These are phyloP conservation scores for Macrotis lagotis DNA, from an alignment of 2,113 vertebrate genomes.

Conservation along the genomic window DNA sequence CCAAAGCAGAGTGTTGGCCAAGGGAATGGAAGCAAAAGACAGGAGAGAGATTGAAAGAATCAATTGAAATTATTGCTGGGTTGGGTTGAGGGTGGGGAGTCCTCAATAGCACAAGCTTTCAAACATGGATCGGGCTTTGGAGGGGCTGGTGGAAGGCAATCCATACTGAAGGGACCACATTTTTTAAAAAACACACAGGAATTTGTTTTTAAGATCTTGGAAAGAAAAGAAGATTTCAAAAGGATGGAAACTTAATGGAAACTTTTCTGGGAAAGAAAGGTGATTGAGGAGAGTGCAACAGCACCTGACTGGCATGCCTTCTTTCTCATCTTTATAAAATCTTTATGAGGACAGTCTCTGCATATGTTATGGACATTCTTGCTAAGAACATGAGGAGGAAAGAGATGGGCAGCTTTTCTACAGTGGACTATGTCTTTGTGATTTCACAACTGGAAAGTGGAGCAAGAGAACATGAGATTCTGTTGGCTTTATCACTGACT, in stretches of 20 bases:
- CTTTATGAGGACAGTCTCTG: not conserved
- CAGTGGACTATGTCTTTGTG: not conserved
- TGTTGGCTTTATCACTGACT: not conserved
- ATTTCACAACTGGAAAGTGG: not conserved
- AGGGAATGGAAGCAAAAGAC: not conserved
- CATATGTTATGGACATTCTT: not conserved
- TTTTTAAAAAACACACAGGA: not conserved
- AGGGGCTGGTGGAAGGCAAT: not conserved
- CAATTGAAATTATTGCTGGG: not conserved
- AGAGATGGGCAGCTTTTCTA: not conserved
- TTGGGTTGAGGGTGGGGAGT: not conserved
- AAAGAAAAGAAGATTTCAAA: not conserved
- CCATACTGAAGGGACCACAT: not conserved
- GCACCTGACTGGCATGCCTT: not conserved
- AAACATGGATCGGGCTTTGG: not conserved
- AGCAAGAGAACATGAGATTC: not conserved
- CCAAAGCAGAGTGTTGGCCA: not conserved
- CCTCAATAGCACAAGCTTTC: not conserved
- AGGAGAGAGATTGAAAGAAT: not conserved
- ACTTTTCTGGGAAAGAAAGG: not conserved
- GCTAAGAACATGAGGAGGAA: not conserved
- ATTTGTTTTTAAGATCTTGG: not conserved
- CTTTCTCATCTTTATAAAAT: not conserved
- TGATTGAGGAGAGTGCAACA: not conserved
- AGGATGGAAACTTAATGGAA: not conserved